Conservation (phyloP, 1,140 invertebrate species). For the Delia radicum region DNA sequence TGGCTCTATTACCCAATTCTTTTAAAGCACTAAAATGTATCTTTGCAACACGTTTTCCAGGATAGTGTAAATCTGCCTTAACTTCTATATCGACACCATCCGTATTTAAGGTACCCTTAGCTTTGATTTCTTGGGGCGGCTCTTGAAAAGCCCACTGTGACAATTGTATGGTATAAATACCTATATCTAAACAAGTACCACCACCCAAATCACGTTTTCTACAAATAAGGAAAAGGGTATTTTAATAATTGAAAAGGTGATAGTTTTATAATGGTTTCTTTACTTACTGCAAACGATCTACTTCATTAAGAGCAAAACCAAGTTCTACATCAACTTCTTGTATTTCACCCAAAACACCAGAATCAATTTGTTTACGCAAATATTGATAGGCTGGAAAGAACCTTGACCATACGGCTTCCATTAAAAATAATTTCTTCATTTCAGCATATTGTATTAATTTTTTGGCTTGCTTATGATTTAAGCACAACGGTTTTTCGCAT, state of each 20-base stretch:
- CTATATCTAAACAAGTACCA: conserved; percentile 79
- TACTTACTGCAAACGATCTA: conserved; percentile 67
- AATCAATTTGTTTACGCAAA: conserved; percentile 64
- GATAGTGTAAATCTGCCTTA: conserved; percentile 65
- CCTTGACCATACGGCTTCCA: conserved; percentile 84
- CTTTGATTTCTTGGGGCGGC: conserved; percentile 63
- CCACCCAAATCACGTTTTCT: conserved; percentile 71
- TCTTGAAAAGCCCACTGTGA: conserved; percentile 70
- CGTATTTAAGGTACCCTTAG: conserved; percentile 67
- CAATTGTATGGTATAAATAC: conserved; percentile 79
- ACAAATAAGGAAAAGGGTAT: conserved; percentile 29
- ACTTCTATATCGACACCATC: conserved; percentile 70
- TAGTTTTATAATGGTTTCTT: too few species aligned
- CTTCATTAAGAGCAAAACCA: conserved; percentile 63
- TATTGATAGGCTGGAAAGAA: conserved; percentile 77
- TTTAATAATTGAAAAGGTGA: too few species aligned
- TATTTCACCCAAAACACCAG: conserved; percentile 70
- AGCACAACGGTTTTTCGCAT: conserved; percentile 82
- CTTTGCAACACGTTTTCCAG: conserved; percentile 65
- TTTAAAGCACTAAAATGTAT: conserved; percentile 61
- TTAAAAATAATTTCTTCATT: conserved; percentile 72
- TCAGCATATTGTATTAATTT: conserved; percentile 66
- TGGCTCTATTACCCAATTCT: conserved; percentile 64
- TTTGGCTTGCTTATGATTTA: conserved; percentile 71
- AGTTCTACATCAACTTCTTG: conserved; percentile 70